Base-by-base conservation (phyloP, 2,797 vertebrate genomes). In the Sebastes itinus region DNA sequence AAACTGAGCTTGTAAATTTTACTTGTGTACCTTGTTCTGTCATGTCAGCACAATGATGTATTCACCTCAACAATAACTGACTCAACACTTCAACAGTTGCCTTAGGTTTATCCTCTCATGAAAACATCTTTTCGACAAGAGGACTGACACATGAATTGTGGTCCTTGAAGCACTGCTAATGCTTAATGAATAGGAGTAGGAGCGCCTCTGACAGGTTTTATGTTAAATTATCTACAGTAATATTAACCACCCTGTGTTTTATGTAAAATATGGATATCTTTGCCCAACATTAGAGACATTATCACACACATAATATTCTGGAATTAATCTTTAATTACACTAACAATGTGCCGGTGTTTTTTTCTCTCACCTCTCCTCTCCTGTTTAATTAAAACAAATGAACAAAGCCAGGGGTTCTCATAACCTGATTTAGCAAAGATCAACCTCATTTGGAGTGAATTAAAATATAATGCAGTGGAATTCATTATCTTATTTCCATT, bases 371-470 rank as follows among this genome's bases (percentile, higher is more conserved):
- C 89, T 90, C 80, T 84, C 80, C 61, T 87, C 67, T 86, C 74
- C 69, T 92, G 79, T 76, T 88, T 93, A 94, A 94, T 94, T 94
- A 92, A 93, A 92, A 94, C 89, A 94, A 93, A 89, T 91, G 92
- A 94, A 92, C 88, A 91, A 90, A 92, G 86, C 85, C 91, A 92
- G 82, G 84, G 89, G 86, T 92, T 94, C 88, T 92, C 85, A 85
- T 89, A 88, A 91, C 88, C 90, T 88, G 84, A 91, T 87, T 87
- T 89, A 83, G 85, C 78, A 88, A 85, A 86, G 87, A 83, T 87
- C 91, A 89, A 87, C 85, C 87, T 90, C 83, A 90, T 92, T 92
- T 92, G 81, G 78, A 87, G 64, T 76, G 77, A 87, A 92, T 92
- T 91, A 86, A 87, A 92, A 80, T 87, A 79, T 89, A 88, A 88